Percentiles rank a stretch among this genome's conserved stretches.
These are phyloP conservation scores for Phragmatobia fuliginosa DNA, from an alignment of 2,888 invertebrate genomes.

Conservation along the genomic window DNA sequence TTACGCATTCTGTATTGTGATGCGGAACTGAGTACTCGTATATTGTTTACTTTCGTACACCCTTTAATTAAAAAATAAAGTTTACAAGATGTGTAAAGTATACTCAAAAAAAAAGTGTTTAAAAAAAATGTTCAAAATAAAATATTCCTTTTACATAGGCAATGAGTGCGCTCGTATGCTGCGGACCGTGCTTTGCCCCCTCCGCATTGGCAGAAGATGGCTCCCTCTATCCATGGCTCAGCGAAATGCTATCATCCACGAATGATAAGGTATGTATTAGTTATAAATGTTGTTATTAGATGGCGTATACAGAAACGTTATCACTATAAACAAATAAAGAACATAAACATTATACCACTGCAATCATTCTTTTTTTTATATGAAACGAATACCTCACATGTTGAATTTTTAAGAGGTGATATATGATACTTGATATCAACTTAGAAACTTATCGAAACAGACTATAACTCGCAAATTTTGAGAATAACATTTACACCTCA, in stretches of 20 bases:
- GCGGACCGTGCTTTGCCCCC: constrained; percentile 97
- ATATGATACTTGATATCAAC: not conserved
- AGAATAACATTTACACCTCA: not conserved
- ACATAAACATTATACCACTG: too few species aligned
- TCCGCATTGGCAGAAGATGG: constrained; percentile 95
- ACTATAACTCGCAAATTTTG: not conserved
- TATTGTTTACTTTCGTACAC: not conserved
- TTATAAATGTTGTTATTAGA: constrained; percentile 2
- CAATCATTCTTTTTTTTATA: too few species aligned
- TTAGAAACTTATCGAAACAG: not conserved
- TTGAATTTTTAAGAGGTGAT: too few species aligned
- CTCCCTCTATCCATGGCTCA: constrained; percentile 97
- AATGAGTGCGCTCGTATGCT: constrained; percentile 98
- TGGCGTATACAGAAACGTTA: not conserved
- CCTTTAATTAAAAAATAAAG: not conserved
- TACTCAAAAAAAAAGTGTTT: not conserved
- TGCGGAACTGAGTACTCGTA: constrained; percentile 5
- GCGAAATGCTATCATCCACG: constrained; percentile 94
- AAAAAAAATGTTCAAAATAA: not conserved
- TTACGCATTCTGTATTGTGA: constrained; percentile 8
- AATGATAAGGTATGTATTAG: constrained; percentile 90
- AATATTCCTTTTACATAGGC: constrained; percentile 86
- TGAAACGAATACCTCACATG: too few species aligned
- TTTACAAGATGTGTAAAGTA: not conserved
- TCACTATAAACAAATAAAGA: not conserved